Percentiles rank a stretch among this genome's conserved stretches.
These are phyloP conservation scores for Hexactinellida sp. DNA, from an alignment of 37 sponge, comb jelly and placozoan species.

Conservation along the genomic window DNA sequence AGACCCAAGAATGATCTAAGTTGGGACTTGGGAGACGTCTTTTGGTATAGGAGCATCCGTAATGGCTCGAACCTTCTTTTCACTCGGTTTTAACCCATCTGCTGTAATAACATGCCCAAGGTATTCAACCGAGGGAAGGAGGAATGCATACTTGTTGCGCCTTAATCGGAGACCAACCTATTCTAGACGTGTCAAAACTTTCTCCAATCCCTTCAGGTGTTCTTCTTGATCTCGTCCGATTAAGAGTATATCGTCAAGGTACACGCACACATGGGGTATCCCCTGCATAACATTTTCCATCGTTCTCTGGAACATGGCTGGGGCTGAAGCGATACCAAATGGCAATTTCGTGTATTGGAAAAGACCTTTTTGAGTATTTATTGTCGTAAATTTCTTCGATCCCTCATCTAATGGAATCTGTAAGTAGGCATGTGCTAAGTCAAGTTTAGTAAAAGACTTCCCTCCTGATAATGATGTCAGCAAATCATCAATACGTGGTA, in stretches of 20 bases:
- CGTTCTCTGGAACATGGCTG: constrained; percentile 45
- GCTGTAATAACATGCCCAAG: constrained; percentile 32
- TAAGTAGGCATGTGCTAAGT: no score
- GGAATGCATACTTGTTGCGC: constrained; percentile 25
- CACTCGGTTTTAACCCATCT: background rate
- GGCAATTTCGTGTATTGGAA: constrained; percentile 44
- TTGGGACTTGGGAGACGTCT: background rate
- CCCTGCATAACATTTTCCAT: constrained; percentile 44
- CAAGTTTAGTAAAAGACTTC: no score
- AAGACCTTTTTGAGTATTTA: constrained; percentile 46
- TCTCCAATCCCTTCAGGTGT: background rate
- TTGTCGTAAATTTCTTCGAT: no score
- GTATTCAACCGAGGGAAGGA: constrained; percentile 25
- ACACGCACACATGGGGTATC: constrained; percentile 22
- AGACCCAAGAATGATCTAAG: constrained; percentile 29
- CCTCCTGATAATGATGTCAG: no score
- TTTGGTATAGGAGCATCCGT: background rate
- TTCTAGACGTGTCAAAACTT: constrained; percentile 1
- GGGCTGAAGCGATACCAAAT: constrained; percentile 37
- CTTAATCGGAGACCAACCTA: constrained; percentile 27
- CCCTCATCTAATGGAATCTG: no score
- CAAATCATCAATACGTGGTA: no score
- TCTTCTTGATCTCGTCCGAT: background rate
- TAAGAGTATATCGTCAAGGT: constrained; percentile 49
- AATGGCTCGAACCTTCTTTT: constrained; percentile 5